These are phyloP conservation scores for Chymomyza caudatula DNA, from an alignment of 2,888 invertebrate genomes.

Conservation along the genomic window DNA sequence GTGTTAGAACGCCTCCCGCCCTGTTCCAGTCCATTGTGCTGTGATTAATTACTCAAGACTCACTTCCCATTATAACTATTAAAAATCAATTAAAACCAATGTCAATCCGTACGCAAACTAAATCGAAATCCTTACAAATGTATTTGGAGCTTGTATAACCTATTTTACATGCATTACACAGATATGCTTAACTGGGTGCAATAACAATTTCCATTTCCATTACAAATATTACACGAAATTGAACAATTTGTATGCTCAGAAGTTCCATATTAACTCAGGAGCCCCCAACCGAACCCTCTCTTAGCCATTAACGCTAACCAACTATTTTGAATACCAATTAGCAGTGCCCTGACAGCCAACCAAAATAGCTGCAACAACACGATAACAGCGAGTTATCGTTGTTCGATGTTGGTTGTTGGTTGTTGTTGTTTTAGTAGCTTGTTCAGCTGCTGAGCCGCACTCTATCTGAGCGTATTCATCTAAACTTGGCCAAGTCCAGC, in stretches of 20 bases:
- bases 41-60: too few species aligned
- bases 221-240: slow-evolving; percentile 48
- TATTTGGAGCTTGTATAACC: neutral
- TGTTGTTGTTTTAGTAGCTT: too few species aligned
- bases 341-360: neutral
- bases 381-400: neutral
- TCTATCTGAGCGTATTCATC: neutral
- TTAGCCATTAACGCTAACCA: slow-evolving; percentile 35
- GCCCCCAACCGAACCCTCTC: neutral
- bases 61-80: neutral
- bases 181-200: neutral
- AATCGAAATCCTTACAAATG: neutral
- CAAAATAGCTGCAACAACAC: neutral
- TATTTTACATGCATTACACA: neutral
- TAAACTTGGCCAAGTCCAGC: neutral
- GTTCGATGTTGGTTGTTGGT: too few species aligned
- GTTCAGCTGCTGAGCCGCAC: neutral
- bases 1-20: too few species aligned
- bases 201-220: slow-evolving; percentile 45
- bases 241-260: slow-evolving; percentile 31
- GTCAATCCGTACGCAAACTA: too few species aligned
- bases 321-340: slow-evolving; percentile 51
- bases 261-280: neutral
- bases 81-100: too few species aligned
- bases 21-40: too few species aligned